Base-by-base conservation (phyloP, 2,113 vertebrate species). In the Pandion haliaetus region DNA sequence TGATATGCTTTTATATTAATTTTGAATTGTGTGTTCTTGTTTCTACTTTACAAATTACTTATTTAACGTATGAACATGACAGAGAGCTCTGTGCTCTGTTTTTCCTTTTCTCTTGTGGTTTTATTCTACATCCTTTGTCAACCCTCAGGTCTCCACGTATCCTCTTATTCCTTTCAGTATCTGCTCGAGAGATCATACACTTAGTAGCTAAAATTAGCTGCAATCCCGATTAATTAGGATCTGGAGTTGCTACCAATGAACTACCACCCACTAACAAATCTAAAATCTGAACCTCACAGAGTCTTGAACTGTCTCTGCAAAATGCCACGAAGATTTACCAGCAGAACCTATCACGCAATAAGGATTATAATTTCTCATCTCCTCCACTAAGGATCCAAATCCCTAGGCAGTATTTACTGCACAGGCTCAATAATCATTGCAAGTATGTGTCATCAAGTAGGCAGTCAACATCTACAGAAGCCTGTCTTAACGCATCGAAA, bases 11-110 rank as follows among this genome's bases (percentile, higher is more conserved):
- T 81, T 6, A 66, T 8, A 36, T 7, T 40, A 5, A 42, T 74
- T 77, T 49, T 58, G 6, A 71, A 29, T 3, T 38, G 5, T 17
- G 17, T 2, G 10, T 20, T 38, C 29, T 38, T 67, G 3, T 18
- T n/a, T 55, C 42, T 63, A 5, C 14, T 63, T 88, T 47, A 14
- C 45, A 49, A 62, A 71, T 32, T 0, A 49, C 24, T 65, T 23
- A 29, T 25, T 80, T 28, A 59, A 72, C 15, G 2, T 2, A 44
- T 5, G 14, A 78, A 40, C 4, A 0, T 3, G 21, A 77, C 0
- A 0, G 20, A 62, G 5, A 10, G 18, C 38, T 28, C 31, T 29
- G 17, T 54, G 14, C 23, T 72, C 65, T 36, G 2, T 13, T n/a
- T n/a, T 38, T 24, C 44, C 16, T 80, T 38, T 65, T 26, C 17